Evolutionary conservation across 2,113 vertebrate genomes (phyloP).

Genomic region (Felis chaus): DNA sequence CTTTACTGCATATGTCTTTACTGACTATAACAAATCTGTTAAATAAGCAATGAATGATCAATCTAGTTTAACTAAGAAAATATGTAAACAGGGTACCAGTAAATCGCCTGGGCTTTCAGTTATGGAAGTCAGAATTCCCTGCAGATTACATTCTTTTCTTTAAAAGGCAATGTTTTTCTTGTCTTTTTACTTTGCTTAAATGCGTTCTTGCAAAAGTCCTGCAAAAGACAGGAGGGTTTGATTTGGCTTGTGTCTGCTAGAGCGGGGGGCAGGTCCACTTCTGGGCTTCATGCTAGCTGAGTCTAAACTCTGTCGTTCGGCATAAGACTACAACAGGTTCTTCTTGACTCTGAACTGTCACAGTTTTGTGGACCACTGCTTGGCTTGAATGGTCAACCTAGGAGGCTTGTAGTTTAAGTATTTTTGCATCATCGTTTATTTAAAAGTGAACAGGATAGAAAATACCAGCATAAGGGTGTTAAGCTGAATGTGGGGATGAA

Average conservation of each 20-base stretch:
- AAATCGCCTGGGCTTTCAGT: background rate
- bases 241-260: background rate
- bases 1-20: background rate
- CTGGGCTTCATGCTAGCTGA: background rate
- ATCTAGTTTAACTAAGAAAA: constrained; percentile 9
- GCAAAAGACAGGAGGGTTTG: background rate
- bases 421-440: background rate
- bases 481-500: background rate
- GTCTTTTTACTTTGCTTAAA: background rate
- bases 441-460: constrained; percentile 5
- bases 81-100: background rate
- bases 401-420: background rate
- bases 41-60: background rate
- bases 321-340: background rate
- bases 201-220: background rate
- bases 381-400: background rate
- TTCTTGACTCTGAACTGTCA: background rate
- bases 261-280: background rate
- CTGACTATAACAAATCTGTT: background rate
- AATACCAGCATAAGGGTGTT: background rate
- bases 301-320: background rate
- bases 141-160: background rate
- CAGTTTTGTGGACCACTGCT: background rate
- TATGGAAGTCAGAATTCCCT: background rate
- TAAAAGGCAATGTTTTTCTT: background rate